A percentile compares a stretch with the other conserved stretches of the same genome.
phyloP scores from a whole-genome alignment of 2,113 vertebrate genomes.

The Atherinomorus stipes region DNA sequence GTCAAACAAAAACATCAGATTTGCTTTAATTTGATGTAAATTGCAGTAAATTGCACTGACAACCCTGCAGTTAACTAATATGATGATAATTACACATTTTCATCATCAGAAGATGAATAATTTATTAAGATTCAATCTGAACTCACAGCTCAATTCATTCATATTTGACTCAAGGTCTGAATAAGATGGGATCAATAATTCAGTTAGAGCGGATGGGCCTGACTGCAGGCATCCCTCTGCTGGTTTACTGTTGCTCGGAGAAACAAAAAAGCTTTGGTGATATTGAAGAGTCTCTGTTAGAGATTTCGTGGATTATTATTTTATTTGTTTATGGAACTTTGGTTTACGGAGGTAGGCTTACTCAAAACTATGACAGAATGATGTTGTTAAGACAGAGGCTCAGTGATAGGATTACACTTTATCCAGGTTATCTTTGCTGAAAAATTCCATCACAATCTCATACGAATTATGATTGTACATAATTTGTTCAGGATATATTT shows the following conservation, averaged over 20 bases:
- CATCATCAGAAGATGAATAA: slow-evolving; percentile 36
- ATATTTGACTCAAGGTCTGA: slow-evolving; percentile 64
- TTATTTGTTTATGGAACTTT: slow-evolving; percentile 48
- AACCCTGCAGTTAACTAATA: slow-evolving; percentile 14
- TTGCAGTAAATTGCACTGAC: not conserved
- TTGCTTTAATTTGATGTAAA: not conserved
- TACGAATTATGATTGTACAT: no score
- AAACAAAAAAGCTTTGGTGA: slow-evolving; percentile 37
- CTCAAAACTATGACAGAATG: slow-evolving; percentile 29
- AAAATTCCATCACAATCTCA: not conserved
- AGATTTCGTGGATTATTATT: slow-evolving; percentile 42
- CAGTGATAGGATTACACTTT: slow-evolving; percentile 12
- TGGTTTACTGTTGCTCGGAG: slow-evolving; percentile 31
- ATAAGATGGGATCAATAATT: slow-evolving; percentile 64
- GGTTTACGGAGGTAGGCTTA: no score
- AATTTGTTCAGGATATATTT: not conserved
- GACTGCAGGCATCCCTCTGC: slow-evolving; percentile 46
- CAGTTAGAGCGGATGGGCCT: slow-evolving; percentile 43
- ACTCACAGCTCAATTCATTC: slow-evolving; percentile 55
- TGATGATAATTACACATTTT: slow-evolving; percentile 18
- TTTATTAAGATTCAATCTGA: slow-evolving; percentile 38
- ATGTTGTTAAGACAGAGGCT: slow-evolving; percentile 43
- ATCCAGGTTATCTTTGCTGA: slow-evolving; percentile 27
- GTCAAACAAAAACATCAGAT: not conserved
- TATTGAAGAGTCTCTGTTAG: slow-evolving; percentile 37